These are phyloP conservation scores for Melanotaenia pygmaea DNA, from an alignment of 2,797 vertebrate genomes.

Conservation along the genomic window DNA sequence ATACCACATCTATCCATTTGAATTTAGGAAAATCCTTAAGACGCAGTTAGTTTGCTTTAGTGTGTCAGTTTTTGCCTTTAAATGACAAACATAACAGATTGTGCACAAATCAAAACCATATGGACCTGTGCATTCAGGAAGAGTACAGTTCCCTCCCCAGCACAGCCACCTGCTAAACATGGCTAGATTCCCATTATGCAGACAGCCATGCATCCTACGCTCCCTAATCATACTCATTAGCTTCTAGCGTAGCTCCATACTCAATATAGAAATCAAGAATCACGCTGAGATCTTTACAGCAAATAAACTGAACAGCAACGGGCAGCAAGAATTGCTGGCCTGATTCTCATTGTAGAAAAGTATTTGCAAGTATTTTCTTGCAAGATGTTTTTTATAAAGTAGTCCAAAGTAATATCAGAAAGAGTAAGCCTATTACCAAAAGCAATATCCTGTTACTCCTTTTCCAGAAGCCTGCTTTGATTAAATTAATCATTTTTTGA, in stretches of 20 bases:
- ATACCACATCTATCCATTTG: background rate
- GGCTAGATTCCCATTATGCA: constrained; percentile 77
- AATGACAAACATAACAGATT: constrained; percentile 70
- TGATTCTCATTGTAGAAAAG: constrained; percentile 24
- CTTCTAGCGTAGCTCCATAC: constrained; percentile 57
- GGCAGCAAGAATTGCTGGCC: constrained; percentile 14
- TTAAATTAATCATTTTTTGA: constrained; percentile 23
- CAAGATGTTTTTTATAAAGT: constrained; percentile 30
- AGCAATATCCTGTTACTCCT: constrained; percentile 40
- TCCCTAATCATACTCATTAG: constrained; percentile 79
- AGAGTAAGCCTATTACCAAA: constrained; percentile 30
- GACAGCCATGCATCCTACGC: constrained; percentile 74
- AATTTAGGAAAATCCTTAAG: constrained; percentile 13
- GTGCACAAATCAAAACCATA: constrained; percentile 75
- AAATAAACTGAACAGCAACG: constrained; percentile 33
- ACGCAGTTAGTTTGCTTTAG: constrained; percentile 33
- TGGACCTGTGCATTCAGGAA: constrained; percentile 79
- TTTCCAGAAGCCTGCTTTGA: constrained; percentile 33
- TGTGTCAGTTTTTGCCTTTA: constrained; percentile 34
- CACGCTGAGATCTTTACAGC: constrained; percentile 12
- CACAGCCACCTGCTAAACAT: constrained; percentile 83
- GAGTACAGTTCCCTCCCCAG: constrained; percentile 68
- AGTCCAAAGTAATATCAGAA: too few relatives aligned
- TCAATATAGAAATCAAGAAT: constrained; percentile 38
- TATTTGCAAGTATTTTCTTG: constrained; percentile 25